Evolutionary conservation across 92 coral and sea anemone species (phyloP).

Genomic region (Desmophyllum pertusum): DNA sequence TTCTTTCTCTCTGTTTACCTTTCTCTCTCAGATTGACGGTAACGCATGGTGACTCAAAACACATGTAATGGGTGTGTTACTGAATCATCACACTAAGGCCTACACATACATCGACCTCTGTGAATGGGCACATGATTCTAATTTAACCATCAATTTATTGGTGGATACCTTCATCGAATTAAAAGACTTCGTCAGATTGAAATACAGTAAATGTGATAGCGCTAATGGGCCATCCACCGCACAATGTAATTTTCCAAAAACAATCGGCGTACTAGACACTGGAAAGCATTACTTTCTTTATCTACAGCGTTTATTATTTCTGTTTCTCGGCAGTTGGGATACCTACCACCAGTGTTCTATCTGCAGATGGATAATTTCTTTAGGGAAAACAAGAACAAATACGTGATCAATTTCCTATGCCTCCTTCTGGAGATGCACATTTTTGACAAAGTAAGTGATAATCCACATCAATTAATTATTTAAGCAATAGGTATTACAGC

Average conservation of each 20-base stretch:
- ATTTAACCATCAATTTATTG: neutral
- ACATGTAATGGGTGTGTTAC: neutral
- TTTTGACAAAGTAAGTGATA: neutral
- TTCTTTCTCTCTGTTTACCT: neutral
- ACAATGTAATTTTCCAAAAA: too few species aligned
- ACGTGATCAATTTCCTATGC: neutral
- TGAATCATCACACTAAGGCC: neutral
- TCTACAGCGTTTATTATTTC: too few species aligned
- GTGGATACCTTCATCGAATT: neutral
- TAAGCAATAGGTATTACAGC: too few species aligned
- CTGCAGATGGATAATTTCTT: neutral
- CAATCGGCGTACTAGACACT: too few species aligned
- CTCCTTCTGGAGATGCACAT: neutral
- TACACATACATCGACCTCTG: neutral
- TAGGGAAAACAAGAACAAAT: neutral
- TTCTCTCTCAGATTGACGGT: neutral
- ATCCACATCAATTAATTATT: too few species aligned
- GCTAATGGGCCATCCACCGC: too few species aligned
- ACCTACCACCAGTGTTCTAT: neutral
- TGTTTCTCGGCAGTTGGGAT: neutral
- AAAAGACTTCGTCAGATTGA: neutral
- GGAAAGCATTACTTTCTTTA: too few species aligned
- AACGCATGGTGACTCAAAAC: neutral
- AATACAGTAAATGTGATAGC: neutral
- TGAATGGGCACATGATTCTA: constrained; percentile 6